These are phyloP conservation scores for Nibea coibor DNA, from an alignment of 2,113 vertebrate genomes.

Conservation along the genomic window DNA sequence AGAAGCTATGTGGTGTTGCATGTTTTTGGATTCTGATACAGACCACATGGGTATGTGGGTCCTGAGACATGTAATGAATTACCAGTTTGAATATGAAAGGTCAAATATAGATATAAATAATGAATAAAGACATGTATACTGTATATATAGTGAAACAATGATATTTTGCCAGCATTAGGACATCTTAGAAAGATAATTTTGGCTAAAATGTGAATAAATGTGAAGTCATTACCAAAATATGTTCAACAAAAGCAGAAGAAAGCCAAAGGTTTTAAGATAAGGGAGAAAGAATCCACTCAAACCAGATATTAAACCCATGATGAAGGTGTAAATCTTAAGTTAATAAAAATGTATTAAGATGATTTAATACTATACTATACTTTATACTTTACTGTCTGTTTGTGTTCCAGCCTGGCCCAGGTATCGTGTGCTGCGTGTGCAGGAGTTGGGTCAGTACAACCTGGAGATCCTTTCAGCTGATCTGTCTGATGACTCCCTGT, in stretches of 20 bases:
- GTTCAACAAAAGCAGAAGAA: neutral
- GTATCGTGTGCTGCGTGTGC: conserved; percentile 89
- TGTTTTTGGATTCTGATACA: conserved; percentile 1
- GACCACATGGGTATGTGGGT: conserved; percentile 10
- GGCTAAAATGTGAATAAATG: neutral
- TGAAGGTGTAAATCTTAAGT: neutral
- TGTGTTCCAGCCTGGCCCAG: conserved; percentile 91
- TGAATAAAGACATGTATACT: neutral
- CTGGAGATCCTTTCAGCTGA: conserved; percentile 92
- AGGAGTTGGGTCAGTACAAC: conserved; percentile 93
- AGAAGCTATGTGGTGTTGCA: neutral
- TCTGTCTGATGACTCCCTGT: conserved; percentile 92
- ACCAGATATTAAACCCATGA: neutral
- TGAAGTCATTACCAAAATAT: neutral
- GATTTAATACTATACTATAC: neutral
- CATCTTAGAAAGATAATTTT: too few species aligned
- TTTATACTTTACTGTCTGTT: conserved; percentile 3
- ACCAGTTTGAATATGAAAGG: neutral
- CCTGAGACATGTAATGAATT: conserved; percentile 10
- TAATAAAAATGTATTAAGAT: neutral
- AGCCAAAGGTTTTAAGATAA: neutral
- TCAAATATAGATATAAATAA: neutral
- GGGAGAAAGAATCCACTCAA: neutral
- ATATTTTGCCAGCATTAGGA: neutral
- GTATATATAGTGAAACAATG: neutral